These are phyloP conservation scores for Galerucella calmariensis DNA, from an alignment of 2,888 invertebrate genomes.

Conservation along the genomic window DNA sequence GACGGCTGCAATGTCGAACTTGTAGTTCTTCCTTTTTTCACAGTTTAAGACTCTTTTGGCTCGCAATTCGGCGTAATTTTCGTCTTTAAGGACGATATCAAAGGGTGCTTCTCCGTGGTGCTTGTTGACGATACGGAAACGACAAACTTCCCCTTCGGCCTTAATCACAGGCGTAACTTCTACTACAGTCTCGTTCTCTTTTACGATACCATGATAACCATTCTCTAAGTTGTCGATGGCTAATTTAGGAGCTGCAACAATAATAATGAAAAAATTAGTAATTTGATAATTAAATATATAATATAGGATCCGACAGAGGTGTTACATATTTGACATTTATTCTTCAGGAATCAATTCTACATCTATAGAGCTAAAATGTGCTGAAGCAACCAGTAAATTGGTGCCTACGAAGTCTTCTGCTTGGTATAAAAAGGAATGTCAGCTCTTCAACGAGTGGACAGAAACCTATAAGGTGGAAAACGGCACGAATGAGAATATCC, in stretches of 20 bases:
- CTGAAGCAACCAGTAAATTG: too few species aligned
- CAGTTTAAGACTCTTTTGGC: slow-evolving; percentile 89
- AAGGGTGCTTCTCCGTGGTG: slow-evolving; percentile 96
- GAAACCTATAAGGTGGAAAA: too few species aligned
- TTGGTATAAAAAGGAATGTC: too few species aligned
- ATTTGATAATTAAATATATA: neutral
- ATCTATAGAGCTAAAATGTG: too few species aligned
- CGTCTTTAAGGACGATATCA: slow-evolving; percentile 63
- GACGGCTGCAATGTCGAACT: slow-evolving; percentile 94
- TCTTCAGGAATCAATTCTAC: too few species aligned
- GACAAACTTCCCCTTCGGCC: slow-evolving; percentile 79
- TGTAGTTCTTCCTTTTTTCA: slow-evolving; percentile 93
- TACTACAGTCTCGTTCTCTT: slow-evolving; percentile 91
- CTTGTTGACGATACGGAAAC: slow-evolving; percentile 90
- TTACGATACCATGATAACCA: slow-evolving; percentile 92
- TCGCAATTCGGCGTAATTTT: slow-evolving; percentile 85
- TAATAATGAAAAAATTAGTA: slow-evolving; percentile 2
- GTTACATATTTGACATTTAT: too few species aligned
- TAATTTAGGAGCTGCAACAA: slow-evolving; percentile 74
- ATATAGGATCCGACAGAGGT: neutral
- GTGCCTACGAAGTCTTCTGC: too few species aligned
- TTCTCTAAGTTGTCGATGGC: slow-evolving; percentile 84
- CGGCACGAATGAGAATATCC: too few species aligned
- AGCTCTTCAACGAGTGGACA: too few species aligned
- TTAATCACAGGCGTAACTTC: slow-evolving; percentile 93